Conservation (phyloP, 2,797 vertebrate genomes). For the Nasua narica region DNA sequence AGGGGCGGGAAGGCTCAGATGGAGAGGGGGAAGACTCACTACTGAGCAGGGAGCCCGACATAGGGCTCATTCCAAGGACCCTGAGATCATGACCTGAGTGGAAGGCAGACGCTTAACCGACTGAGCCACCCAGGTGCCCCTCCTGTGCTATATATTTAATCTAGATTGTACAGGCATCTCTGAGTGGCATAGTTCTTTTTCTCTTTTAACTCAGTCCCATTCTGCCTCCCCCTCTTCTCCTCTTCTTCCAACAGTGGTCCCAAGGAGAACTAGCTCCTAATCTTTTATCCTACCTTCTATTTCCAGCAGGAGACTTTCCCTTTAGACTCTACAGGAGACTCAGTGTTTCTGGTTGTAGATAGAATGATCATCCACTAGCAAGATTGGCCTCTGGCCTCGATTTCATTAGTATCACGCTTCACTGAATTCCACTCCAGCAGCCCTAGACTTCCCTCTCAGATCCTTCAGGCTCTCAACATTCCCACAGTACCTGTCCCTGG, state of each 20-base stretch:
- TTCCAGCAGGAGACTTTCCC: not conserved
- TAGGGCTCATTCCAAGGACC: not conserved
- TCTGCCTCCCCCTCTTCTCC: not conserved
- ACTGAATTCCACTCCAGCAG: not conserved
- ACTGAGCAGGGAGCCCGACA: not conserved
- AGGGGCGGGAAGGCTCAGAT: not conserved
- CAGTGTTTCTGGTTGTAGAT: not conserved
- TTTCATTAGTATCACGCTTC: not conserved
- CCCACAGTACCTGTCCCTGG: not conserved
- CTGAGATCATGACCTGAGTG: not conserved
- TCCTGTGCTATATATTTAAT: not conserved
- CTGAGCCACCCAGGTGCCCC: not conserved
- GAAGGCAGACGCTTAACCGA: not conserved
- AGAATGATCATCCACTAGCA: not conserved
- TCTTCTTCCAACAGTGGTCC: not conserved
- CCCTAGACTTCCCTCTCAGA: not conserved
- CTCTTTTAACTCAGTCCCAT: not conserved
- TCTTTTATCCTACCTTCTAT: not conserved
- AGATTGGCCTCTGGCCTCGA: not conserved
- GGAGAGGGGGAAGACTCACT: not conserved
- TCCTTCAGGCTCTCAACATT: not conserved
- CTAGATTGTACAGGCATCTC: not conserved
- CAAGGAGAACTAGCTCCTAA: not conserved
- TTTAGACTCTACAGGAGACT: not conserved
- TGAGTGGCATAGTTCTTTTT: not conserved